phyloP scores from a whole-genome alignment of 2,888 invertebrate genomes.

The Mythimna vitellina region DNA sequence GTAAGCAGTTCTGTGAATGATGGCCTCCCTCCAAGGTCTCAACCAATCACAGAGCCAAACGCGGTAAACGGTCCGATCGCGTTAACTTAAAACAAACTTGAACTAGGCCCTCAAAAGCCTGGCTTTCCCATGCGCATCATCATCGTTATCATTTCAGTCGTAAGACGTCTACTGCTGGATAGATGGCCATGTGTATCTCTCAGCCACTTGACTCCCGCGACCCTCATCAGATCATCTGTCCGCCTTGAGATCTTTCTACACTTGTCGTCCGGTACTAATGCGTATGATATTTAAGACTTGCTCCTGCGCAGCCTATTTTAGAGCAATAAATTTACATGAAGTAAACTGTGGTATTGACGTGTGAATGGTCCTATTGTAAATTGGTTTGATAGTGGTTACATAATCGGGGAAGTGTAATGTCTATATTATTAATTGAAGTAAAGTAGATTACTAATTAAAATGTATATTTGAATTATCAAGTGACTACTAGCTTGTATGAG shows the following conservation, averaged over 20 bases:
- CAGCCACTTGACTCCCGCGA: too few species aligned
- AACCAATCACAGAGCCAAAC: too few species aligned
- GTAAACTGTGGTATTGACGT: not conserved
- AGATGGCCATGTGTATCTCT: too few species aligned
- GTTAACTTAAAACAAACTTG: too few species aligned
- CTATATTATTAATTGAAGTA: slow-evolving; percentile 34
- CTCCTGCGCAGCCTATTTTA: not conserved
- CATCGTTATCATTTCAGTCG: too few species aligned
- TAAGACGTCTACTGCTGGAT: too few species aligned
- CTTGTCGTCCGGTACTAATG: not conserved
- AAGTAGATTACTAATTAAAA: slow-evolving; percentile 17
- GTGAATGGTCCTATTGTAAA: slow-evolving; percentile 30
- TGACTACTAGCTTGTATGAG: slow-evolving; percentile 24
- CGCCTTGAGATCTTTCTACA: too few species aligned
- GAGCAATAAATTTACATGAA: not conserved
- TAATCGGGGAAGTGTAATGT: slow-evolving; percentile 53
- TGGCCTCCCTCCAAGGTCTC: too few species aligned
- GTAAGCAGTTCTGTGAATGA: not conserved
- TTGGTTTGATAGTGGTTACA: slow-evolving; percentile 31
- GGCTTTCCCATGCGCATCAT: not conserved
- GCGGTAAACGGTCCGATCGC: too few species aligned
- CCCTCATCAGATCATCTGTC: too few species aligned
- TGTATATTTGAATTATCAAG: slow-evolving; percentile 43
- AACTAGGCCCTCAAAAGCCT: not conserved
- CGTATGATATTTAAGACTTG: not conserved